These are phyloP conservation scores for Kryphioiulus occultus DNA, from an alignment of 2,888 invertebrate genomes.

Conservation along the genomic window DNA sequence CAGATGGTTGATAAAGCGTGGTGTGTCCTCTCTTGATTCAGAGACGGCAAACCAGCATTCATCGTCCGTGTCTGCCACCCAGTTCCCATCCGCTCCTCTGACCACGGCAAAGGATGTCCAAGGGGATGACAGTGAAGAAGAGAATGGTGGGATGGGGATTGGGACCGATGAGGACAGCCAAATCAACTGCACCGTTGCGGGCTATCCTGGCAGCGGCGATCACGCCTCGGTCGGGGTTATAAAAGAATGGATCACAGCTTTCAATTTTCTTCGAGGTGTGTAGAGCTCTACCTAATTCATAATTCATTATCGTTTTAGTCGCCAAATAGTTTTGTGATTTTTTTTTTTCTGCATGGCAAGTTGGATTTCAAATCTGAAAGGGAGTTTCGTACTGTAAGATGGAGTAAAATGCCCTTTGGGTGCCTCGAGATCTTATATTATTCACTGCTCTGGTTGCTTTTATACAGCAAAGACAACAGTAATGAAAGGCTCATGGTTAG, in stretches of 20 bases:
- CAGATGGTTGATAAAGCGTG: conserved; percentile 17
- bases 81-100: conserved; percentile 43
- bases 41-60: conserved; percentile 14
- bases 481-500: neutral
- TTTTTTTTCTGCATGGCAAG: conserved; percentile 19
- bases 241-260: conserved; percentile 75
- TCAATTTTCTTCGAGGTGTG: conserved; percentile 75
- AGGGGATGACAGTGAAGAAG: conserved; percentile 60
- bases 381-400: no score
- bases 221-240: conserved; percentile 69
- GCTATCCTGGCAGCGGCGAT: conserved; percentile 56
- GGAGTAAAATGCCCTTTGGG: neutral
- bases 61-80: conserved; percentile 9
- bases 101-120: conserved; percentile 62
- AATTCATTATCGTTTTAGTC: conserved; percentile 1
- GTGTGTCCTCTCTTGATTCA: conserved; percentile 36
- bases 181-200: conserved; percentile 66
- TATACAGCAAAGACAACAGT: neutral
- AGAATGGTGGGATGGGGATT: conserved; percentile 51
- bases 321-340: neutral
- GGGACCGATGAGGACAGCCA: conserved; percentile 51
- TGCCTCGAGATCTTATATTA: neutral
- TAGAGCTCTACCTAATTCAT: conserved; percentile 57
- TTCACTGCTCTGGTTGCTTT: neutral
- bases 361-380: neutral